Evolutionary conservation across 1,140 invertebrate species (phyloP).

Genomic region (Neotoxoptera formosana): DNA sequence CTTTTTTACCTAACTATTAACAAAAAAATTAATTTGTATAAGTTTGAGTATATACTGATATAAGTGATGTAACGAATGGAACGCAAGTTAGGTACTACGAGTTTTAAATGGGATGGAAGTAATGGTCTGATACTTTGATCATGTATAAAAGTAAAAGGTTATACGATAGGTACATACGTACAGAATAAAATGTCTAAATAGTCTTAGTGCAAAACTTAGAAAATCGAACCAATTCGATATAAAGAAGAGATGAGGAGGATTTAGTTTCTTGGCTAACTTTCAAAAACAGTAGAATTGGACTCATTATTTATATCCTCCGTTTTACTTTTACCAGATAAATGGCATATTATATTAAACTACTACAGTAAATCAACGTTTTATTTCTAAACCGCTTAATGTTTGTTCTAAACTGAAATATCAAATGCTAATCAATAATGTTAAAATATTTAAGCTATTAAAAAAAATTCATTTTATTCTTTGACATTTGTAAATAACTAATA

Average conservation of each 20-base stretch:
- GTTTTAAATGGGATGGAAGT: background rate
- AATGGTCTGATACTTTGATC: background rate
- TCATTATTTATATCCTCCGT: slow-evolving; percentile 18
- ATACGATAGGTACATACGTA: background rate
- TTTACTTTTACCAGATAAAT: slow-evolving; percentile 23
- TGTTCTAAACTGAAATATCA: background rate
- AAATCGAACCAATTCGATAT: slow-evolving; percentile 25
- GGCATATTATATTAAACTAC: slow-evolving; percentile 15
- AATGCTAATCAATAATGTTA: background rate
- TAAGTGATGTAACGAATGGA: background rate
- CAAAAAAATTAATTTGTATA: background rate
- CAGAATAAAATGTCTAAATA: background rate
- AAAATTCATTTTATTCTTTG: background rate
- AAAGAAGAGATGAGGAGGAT: slow-evolving; percentile 2
- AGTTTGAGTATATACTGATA: background rate
- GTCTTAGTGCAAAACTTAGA: background rate
- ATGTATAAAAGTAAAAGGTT: slow-evolving; percentile 19
- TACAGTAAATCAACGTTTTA: slow-evolving; percentile 20
- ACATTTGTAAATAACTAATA: background rate
- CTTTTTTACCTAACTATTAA: background rate
- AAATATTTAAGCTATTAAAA: background rate
- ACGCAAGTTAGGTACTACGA: background rate
- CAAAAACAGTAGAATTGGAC: slow-evolving; percentile 29
- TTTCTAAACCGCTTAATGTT: background rate
- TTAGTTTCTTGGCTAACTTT: slow-evolving; percentile 28